Evolutionary conservation across 2,888 invertebrate species (phyloP), one percentile per base, ranked within the genome.

Genomic region (Drosophila nr. perissopoda): DNA sequence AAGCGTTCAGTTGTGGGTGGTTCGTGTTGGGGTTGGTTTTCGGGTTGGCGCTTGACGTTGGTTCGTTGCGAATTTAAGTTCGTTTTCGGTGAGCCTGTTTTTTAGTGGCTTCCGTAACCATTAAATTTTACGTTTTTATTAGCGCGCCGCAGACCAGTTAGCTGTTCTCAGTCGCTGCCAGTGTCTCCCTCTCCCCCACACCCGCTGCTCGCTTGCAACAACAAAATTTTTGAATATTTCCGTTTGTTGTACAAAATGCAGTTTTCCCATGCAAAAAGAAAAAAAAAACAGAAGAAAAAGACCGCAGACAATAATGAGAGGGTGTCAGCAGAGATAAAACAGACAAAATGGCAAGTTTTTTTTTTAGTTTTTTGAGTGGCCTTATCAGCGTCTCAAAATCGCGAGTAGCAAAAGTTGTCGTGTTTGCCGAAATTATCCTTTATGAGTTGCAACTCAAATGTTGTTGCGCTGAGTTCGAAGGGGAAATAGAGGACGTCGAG

Each of bases 71-170:
- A 83, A 73, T 90, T 86, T 88, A 83, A 74, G 83, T 74, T 83
- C 76, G 83, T 87, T 87, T 90, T 89, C 78, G 89, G 89, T 90
- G 87, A 89, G 87, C 91, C 91, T 89, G 91, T 87, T 87, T 87
- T 90, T 90, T 87, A 87, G 89, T 87, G 91, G 88, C 91, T 87
- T 87, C 87, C 87, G 87, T 90, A 84, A 90, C 87, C 87, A 89
- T 87, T 87, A 87, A 87, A 87, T 89, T 87, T 90, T 90, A 87
- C 91, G 87, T 90, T 87, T 87, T 87, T 87, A 87, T 87, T 87
- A 87, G 86, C 89, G 89, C 89, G 78, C 88, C 70, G 68, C 74
- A 79, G 82, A 81, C 73, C 68, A 65, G 56, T 21, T 21, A 18
- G 48, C 36, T 18, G 13, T 54, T 38, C 38, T 29, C 29, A 56